Evolutionary conservation across 2,113 vertebrate genomes (phyloP).

Genomic region (Xenopus borealis): DNA sequence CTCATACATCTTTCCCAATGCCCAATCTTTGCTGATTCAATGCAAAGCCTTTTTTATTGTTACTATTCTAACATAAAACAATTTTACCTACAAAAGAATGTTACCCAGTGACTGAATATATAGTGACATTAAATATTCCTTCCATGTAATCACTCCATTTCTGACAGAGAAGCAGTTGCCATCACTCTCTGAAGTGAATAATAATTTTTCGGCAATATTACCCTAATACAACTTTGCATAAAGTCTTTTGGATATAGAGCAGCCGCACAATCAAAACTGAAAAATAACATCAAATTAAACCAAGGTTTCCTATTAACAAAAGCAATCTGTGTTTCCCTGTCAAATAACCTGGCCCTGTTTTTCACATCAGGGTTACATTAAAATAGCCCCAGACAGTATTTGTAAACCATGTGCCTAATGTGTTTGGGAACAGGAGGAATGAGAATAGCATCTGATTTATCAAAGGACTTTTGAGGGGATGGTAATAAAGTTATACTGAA

Average conservation of each 20-base stretch:
- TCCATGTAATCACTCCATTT: too few species aligned
- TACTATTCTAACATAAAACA: too few species aligned
- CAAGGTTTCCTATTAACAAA: background rate
- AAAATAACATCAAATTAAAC: background rate
- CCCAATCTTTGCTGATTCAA: too few species aligned
- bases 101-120: too few species aligned
- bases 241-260: background rate
- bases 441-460: slow-evolving; percentile 4
- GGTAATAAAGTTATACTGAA: background rate
- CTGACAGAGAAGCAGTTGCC: too few species aligned
- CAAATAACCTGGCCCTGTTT: background rate
- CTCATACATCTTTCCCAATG: too few species aligned
- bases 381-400: background rate
- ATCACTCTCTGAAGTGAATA: too few species aligned
- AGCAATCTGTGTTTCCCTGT: slow-evolving; percentile 1
- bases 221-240: too few species aligned
- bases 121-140: too few species aligned
- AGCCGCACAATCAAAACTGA: background rate
- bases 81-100: too few species aligned
- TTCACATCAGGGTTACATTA: background rate
- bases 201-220: too few species aligned
- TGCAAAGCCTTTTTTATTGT: too few species aligned
- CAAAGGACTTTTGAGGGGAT: background rate
- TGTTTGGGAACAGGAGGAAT: background rate
- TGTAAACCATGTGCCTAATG: background rate